phyloP scores from a whole-genome alignment of 2,113 vertebrate species.

The Falcunculus frontatus region DNA sequence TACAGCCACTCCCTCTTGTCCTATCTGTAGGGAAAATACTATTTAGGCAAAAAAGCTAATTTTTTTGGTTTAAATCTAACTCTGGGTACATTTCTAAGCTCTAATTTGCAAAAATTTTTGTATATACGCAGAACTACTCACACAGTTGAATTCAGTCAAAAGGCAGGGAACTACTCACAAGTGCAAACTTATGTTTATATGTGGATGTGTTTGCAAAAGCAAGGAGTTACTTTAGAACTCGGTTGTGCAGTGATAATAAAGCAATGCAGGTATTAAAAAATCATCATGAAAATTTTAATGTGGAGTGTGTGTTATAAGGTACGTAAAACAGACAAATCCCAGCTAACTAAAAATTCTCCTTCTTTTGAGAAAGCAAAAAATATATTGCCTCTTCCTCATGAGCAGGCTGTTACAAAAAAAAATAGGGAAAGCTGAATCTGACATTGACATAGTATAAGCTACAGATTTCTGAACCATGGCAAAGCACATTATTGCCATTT shows the following conservation, averaged over 20 bases:
- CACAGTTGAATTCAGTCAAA: background rate
- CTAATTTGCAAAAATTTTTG: background rate
- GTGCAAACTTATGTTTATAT: background rate
- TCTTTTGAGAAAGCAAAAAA: background rate
- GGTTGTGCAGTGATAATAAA: background rate
- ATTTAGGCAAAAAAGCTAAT: background rate
- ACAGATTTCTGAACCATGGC: background rate
- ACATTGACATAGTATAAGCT: background rate
- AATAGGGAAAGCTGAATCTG: background rate
- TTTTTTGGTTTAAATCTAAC: background rate
- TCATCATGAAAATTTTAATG: background rate
- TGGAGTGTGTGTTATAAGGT: background rate
- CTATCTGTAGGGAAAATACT: background rate
- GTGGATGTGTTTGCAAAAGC: background rate
- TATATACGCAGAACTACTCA: background rate
- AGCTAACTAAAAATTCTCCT: background rate
- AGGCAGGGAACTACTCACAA: background rate
- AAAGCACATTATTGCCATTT: background rate
- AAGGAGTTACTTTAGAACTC: background rate
- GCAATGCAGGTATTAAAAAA: background rate
- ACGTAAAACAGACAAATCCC: background rate
- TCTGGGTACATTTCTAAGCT: background rate
- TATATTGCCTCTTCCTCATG: background rate
- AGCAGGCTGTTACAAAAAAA: background rate
- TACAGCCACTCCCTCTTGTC: background rate